Evolutionary conservation across 2,113 vertebrate species (phyloP).

Genomic region (Mixornis gularis): DNA sequence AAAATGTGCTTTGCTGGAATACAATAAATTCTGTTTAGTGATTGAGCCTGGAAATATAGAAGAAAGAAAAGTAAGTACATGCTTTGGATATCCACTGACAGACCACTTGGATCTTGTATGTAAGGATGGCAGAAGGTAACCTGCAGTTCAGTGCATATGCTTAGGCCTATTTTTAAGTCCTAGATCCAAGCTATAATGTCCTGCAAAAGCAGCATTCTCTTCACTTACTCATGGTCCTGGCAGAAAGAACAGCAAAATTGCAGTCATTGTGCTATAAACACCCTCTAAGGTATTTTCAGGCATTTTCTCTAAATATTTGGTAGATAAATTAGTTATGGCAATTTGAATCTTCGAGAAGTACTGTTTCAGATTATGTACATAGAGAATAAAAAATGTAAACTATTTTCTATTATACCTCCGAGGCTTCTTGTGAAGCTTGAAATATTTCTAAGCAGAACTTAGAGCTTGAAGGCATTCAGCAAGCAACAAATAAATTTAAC

Average conservation of each 20-base stretch:
- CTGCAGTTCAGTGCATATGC: background rate
- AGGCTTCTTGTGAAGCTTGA: background rate
- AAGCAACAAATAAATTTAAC: background rate
- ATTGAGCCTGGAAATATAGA: background rate
- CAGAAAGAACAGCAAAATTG: background rate
- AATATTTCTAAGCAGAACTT: background rate
- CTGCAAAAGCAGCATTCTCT: background rate
- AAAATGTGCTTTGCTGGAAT: background rate
- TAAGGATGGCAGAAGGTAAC: background rate
- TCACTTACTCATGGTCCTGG: background rate
- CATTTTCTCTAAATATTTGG: background rate
- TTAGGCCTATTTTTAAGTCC: background rate
- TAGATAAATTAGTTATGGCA: background rate
- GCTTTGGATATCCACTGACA: background rate
- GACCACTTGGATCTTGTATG: background rate
- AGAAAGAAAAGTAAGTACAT: background rate
- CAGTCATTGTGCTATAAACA: background rate
- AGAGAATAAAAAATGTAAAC: background rate
- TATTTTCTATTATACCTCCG: background rate
- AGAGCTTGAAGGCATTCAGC: background rate
- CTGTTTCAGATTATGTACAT: background rate
- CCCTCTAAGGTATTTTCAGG: background rate
- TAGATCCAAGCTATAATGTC: background rate
- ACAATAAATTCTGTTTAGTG: background rate
- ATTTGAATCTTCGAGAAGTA: background rate